These are phyloP conservation scores for Petrosia ficiformis DNA, from an alignment of 37 sponge, comb jelly and placozoan genomes.

Conservation along the genomic window DNA sequence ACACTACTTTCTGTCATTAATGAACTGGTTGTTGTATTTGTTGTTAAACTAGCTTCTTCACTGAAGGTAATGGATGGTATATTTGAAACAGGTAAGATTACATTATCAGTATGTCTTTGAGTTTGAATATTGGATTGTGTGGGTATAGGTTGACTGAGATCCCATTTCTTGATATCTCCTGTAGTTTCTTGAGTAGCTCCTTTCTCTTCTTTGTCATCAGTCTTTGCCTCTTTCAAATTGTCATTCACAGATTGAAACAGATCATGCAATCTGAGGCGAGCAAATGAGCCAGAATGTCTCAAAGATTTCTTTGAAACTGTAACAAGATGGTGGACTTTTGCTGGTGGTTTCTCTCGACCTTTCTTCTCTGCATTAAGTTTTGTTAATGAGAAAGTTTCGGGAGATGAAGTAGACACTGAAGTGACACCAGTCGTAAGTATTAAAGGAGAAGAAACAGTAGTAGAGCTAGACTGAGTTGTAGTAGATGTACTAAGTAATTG, in stretches of 20 bases:
- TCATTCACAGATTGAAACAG: not conserved
- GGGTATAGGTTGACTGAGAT: too few relatives aligned
- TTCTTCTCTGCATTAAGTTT: not conserved
- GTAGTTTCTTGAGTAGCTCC: too few relatives aligned
- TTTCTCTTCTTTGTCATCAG: too few relatives aligned
- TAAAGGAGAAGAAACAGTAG: not conserved
- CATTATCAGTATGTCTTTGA: too few relatives aligned
- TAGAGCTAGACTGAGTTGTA: not conserved
- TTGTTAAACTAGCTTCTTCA: not conserved
- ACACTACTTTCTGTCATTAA: too few relatives aligned
- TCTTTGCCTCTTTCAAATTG: not conserved
- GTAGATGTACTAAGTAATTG: not conserved
- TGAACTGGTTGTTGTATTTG: too few relatives aligned
- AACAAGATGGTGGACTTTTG: not conserved
- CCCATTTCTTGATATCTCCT: too few relatives aligned
- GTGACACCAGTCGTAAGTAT: not conserved
- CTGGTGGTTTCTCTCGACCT: not conserved
- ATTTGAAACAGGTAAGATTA: not conserved
- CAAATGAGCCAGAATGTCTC: not conserved
- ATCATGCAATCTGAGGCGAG: not conserved
- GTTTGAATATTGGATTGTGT: too few relatives aligned
- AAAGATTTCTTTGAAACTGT: constrained; percentile 1
- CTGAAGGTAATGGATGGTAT: not conserved
- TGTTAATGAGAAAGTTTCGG: not conserved
- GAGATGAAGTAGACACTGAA: not conserved